Conservation (phyloP, 2,113 vertebrate species). For the Neogale vison region DNA sequence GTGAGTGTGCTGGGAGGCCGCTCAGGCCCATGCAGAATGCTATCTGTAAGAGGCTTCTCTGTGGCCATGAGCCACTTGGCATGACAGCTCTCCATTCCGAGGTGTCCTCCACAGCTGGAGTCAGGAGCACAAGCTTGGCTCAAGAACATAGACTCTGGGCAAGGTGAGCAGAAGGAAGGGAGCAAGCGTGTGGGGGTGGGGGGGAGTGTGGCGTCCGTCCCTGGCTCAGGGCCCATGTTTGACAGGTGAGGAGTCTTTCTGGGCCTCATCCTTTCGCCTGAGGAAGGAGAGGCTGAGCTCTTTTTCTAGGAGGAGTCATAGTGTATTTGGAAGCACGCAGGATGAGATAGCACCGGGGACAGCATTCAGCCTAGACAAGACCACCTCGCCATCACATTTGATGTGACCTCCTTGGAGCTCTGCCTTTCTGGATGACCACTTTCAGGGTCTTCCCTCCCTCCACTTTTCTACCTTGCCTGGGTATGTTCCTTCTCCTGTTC, state of each 20-base stretch:
- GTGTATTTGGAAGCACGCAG: rapidly evolving
- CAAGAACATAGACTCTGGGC: rapidly evolving
- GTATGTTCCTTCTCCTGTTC: background rate
- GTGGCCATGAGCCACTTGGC: rapidly evolving
- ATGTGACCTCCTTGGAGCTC: background rate
- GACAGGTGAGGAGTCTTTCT: rapidly evolving
- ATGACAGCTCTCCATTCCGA: background rate
- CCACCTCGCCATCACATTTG: rapidly evolving
- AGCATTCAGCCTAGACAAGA: rapidly evolving
- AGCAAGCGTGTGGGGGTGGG: rapidly evolving
- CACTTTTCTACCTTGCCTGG: rapidly evolving
- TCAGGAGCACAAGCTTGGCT: background rate
- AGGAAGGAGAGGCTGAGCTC: rapidly evolving
- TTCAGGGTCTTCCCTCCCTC: rapidly evolving
- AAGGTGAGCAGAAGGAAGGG: background rate
- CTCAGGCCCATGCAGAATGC: rapidly evolving
- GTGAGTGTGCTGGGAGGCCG: background rate
- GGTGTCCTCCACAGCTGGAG: background rate
- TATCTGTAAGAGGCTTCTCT: rapidly evolving
- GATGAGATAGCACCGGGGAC: rapidly evolving
- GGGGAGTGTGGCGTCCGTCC: rapidly evolving
- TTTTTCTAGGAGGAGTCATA: background rate
- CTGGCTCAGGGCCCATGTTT: background rate
- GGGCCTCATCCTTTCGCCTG: background rate
- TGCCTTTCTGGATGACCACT: rapidly evolving